A percentile compares a stretch with the other conserved stretches of the same genome.
phyloP scores from a whole-genome alignment of 2,797 vertebrate genomes.

The Ptychobarbus kaznakovi region DNA sequence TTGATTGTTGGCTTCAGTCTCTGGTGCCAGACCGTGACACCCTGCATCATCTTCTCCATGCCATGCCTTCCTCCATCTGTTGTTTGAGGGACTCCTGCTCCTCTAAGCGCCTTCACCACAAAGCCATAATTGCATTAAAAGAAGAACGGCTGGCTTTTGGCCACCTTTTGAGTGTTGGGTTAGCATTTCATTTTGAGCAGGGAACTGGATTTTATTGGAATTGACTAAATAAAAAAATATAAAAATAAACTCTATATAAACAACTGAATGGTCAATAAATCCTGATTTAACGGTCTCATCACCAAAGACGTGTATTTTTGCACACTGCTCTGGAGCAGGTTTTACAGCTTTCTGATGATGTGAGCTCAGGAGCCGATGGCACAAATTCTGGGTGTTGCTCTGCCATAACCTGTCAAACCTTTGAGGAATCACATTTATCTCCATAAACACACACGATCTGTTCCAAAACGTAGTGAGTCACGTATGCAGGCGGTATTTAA shows the following conservation, averaged over 20 bases:
- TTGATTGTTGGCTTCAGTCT: constrained; percentile 43
- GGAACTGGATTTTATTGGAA: constrained; percentile 68
- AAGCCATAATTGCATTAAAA: constrained; percentile 49
- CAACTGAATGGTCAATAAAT: constrained; percentile 39
- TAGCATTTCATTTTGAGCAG: constrained; percentile 53
- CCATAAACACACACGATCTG: background rate
- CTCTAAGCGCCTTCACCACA: constrained; percentile 20
- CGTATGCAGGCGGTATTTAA: background rate
- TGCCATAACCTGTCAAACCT: constrained; percentile 39
- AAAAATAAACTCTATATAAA: constrained; percentile 65
- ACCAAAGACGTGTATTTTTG: constrained; percentile 11
- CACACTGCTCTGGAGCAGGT: constrained; percentile 14
- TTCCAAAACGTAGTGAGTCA: background rate
- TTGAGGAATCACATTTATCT: constrained; percentile 8
- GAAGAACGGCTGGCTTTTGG: constrained; percentile 51
- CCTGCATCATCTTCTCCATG: constrained; percentile 34
- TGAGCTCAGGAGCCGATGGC: background rate
- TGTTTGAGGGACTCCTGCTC: constrained; percentile 48
- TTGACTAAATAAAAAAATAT: constrained; percentile 70
- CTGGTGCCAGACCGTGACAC: constrained; percentile 49
- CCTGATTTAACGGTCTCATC: constrained; percentile 25
- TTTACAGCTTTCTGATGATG: constrained; percentile 6
- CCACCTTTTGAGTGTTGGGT: constrained; percentile 42
- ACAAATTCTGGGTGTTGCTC: constrained; percentile 11
- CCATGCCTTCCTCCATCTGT: constrained; percentile 48